Conservation (phyloP, 1,140 invertebrate genomes). For the Galendromus occidentalis region DNA sequence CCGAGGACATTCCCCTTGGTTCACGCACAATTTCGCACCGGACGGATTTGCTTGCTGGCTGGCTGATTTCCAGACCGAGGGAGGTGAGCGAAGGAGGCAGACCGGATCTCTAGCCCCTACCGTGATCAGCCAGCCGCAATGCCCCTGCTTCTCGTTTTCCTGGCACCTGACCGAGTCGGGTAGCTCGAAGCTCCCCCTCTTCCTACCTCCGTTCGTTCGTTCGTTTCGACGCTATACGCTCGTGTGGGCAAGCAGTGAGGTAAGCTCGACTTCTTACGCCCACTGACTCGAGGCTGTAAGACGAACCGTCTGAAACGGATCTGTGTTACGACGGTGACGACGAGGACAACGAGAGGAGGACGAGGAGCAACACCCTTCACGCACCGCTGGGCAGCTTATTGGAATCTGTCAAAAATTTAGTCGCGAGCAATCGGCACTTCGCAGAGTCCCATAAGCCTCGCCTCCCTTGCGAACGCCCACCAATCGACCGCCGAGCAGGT, state of each 20-base stretch:
- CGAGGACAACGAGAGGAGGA: not conserved
- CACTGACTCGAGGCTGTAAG: not conserved
- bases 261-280: not conserved
- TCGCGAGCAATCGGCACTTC: too few species aligned
- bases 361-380: not conserved
- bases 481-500: too few species aligned
- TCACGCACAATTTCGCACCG: not conserved
- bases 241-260: too few species aligned
- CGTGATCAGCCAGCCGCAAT: too few species aligned
- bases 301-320: not conserved
- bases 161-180: not conserved
- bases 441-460: too few species aligned
- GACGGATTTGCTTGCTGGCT: not conserved
- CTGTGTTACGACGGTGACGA: not conserved
- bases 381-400: too few species aligned
- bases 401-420: too few species aligned
- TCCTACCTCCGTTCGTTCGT: not conserved
- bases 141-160: too few species aligned
- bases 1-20: not conserved
- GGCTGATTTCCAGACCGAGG: too few species aligned
- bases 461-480: too few species aligned
- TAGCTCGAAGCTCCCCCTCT: not conserved
- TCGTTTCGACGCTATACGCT: not conserved
- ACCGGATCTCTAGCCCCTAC: too few species aligned
- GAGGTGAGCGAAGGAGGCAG: too few species aligned